Conservation (phyloP, 1,140 invertebrate species). For the Cyclina sinensis region DNA sequence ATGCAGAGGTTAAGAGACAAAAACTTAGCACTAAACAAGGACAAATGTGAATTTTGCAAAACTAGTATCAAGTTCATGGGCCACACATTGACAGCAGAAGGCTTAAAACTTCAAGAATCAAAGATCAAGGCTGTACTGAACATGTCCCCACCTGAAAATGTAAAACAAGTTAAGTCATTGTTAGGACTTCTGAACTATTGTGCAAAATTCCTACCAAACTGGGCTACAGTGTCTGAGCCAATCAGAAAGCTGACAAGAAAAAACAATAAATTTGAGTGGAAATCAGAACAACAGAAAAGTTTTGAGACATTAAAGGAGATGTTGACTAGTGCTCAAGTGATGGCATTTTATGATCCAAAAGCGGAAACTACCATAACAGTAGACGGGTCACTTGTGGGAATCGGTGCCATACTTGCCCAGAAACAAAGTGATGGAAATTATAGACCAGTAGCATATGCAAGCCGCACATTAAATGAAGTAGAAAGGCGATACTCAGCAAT, state of each 20-base stretch:
- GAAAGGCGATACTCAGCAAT: conserved; percentile 73
- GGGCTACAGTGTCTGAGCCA: conserved; percentile 68
- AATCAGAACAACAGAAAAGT: conserved; percentile 46
- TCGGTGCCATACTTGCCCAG: conserved; percentile 61
- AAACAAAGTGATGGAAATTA: conserved; percentile 19
- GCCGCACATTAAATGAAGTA: conserved; percentile 64
- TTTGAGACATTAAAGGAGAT: conserved; percentile 28
- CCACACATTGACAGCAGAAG: conserved; percentile 71
- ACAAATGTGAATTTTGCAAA: conserved; percentile 55
- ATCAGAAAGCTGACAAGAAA: conserved; percentile 70
- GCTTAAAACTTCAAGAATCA: conserved; percentile 82
- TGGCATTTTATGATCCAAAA: conserved; percentile 67
- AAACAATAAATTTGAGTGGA: conserved; percentile 58
- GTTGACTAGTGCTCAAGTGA: background rate
- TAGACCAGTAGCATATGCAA: conserved; percentile 72
- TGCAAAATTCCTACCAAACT: conserved; percentile 71
- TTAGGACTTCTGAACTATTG: conserved; percentile 73
- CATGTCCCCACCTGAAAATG: conserved; percentile 82
- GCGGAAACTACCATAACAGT: conserved; percentile 4
- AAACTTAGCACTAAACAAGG: conserved; percentile 58
- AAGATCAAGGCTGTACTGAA: conserved; percentile 85
- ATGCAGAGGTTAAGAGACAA: conserved; percentile 16
- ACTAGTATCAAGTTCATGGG: conserved; percentile 52
- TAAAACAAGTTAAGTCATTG: conserved; percentile 71
- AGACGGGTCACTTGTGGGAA: conserved; percentile 54